These are phyloP conservation scores for Apostichopus leukothele DNA, from an alignment of 53 echinoderm and acorn worm species.

Conservation along the genomic window DNA sequence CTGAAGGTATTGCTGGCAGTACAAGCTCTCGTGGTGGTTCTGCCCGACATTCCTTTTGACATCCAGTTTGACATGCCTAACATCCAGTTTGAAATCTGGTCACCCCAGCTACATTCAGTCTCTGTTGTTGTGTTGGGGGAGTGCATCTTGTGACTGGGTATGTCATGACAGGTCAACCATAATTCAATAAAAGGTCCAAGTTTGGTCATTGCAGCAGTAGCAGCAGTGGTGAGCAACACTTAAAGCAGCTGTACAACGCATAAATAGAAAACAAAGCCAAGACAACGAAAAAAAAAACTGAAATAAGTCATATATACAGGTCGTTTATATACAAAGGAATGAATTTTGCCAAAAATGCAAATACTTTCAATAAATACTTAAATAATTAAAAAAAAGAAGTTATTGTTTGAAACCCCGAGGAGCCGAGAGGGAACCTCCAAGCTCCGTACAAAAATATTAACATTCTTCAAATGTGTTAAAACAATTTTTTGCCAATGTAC, in stretches of 20 bases:
- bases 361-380: slow-evolving; percentile 52
- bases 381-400: slow-evolving; percentile 26
- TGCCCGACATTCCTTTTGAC: too few species aligned
- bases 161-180: not conserved
- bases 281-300: slow-evolving; percentile 5
- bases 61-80: too few species aligned
- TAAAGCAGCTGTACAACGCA: slow-evolving; percentile 19
- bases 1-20: too few species aligned
- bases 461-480: slow-evolving; percentile 22
- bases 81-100: too few species aligned
- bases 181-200: not conserved
- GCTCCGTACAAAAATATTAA: slow-evolving; percentile 41
- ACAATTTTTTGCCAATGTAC: slow-evolving; percentile 14
- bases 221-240: slow-evolving; percentile 2
- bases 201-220: slow-evolving; percentile 19
- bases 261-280: slow-evolving; percentile 25
- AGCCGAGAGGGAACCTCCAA: not conserved
- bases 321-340: slow-evolving; percentile 28
- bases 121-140: too few species aligned
- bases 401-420: slow-evolving; percentile 1
- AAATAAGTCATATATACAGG: slow-evolving; percentile 41
- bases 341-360: slow-evolving; percentile 45
- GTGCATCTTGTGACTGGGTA: too few species aligned
- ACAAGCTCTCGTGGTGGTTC: too few species aligned
- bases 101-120: too few species aligned